A percentile compares a stretch with the other conserved stretches of the same genome.
These are phyloP conservation scores for Pseudopipra pipra DNA, from an alignment of 2,113 vertebrate species.

Conservation along the genomic window DNA sequence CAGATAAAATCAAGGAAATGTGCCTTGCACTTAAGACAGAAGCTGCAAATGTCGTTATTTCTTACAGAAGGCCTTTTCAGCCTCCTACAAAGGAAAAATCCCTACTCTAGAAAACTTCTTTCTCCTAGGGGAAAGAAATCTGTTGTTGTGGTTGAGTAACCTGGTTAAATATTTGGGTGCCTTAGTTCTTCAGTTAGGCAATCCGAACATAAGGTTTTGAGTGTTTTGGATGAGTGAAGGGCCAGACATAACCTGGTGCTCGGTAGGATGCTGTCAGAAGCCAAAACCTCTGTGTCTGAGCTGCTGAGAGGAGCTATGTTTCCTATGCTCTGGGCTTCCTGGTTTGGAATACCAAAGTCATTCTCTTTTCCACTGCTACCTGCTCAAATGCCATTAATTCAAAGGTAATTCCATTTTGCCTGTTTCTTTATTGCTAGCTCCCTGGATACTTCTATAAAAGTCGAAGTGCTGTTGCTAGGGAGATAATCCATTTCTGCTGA, in stretches of 20 bases:
- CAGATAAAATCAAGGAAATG: neutral
- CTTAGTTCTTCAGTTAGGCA: neutral
- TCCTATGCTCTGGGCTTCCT: neutral
- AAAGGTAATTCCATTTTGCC: neutral
- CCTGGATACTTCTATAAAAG: neutral
- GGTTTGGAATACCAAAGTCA: neutral
- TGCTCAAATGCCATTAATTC: neutral
- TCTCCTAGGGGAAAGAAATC: neutral
- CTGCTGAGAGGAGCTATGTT: neutral
- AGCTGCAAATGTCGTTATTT: neutral
- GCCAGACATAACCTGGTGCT: neutral
- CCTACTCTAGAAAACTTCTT: neutral
- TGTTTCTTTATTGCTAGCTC: neutral
- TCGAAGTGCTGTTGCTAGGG: neutral
- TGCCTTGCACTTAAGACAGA: neutral
- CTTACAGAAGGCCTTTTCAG: neutral
- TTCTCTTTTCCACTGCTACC: neutral
- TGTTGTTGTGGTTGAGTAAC: neutral
- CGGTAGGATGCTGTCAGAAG: neutral
- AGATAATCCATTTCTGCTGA: conserved; percentile 1
- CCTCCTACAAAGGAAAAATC: neutral
- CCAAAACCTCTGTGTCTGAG: neutral
- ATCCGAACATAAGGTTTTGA: neutral
- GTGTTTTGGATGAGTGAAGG: neutral
- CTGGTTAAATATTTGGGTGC: neutral